phyloP scores from a whole-genome alignment of 2,113 vertebrate genomes.

The Tinamus guttatus region DNA sequence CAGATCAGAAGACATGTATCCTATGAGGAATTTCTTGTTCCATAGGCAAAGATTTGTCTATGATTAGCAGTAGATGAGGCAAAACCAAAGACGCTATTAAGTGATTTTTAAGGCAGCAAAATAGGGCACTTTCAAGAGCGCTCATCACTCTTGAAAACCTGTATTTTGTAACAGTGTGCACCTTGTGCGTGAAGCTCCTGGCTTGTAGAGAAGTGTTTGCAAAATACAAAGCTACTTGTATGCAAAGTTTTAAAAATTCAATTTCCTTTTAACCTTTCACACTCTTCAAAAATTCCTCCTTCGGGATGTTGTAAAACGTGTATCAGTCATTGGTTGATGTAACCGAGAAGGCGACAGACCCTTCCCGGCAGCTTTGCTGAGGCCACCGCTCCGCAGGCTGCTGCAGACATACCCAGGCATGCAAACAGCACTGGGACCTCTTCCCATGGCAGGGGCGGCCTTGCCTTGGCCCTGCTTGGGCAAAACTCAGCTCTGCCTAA shows the following conservation, averaged over 20 bases:
- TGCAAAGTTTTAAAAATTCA: neutral
- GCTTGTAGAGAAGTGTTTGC: neutral
- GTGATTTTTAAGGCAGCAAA: neutral
- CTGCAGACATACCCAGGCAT: no score
- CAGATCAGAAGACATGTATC: neutral
- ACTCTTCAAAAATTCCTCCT: neutral
- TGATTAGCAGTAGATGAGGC: neutral
- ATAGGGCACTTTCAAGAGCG: no score
- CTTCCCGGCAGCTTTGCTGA: accelerated
- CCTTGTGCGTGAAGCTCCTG: neutral
- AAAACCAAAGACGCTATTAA: neutral
- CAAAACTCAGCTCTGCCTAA: neutral
- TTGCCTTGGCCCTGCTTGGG: neutral
- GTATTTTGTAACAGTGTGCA: neutral
- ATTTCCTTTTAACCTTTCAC: neutral
- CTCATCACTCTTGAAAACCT: neutral
- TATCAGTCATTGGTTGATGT: neutral
- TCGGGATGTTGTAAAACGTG: neutral
- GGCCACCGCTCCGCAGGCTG: accelerated
- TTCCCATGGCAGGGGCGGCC: neutral
- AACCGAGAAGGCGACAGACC: neutral
- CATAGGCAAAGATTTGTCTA: neutral
- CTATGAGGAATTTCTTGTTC: neutral
- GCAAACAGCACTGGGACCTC: accelerated
- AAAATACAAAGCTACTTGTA: neutral